Conservation (phyloP, 2,797 vertebrate species). For the Merluccius polli region DNA sequence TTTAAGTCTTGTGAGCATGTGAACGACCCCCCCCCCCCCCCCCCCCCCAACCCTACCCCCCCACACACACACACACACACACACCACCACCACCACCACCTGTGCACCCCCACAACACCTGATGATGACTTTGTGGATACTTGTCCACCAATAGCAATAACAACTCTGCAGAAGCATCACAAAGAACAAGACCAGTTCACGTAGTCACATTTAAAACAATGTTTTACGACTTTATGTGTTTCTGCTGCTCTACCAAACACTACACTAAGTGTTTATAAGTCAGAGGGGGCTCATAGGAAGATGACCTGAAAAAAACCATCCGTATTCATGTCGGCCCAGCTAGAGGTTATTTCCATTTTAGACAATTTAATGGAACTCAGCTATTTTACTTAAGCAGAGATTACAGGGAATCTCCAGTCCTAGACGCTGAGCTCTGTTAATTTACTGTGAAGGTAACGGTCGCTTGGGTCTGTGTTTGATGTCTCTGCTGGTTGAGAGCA, state of each 20-base stretch:
- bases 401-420: conserved; percentile 1
- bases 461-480: neutral
- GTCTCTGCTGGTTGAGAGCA: conserved; percentile 12
- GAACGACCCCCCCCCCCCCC: no score
- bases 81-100: neutral
- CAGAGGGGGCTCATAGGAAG: neutral
- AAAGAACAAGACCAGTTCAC: neutral
- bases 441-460: conserved; percentile 1
- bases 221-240: neutral
- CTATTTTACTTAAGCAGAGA: conserved; percentile 1
- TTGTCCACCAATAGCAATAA: no score
- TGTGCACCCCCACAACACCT: no score
- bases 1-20: no score
- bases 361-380: neutral
- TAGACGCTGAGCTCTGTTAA: neutral
- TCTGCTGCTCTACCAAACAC: neutral
- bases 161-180: no score
- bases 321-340: neutral
- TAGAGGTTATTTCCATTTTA: neutral
- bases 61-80: conserved; percentile 1
- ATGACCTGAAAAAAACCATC: neutral
- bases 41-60: neutral
- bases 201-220: neutral
- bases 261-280: neutral
- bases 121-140: no score